Evolutionary conservation across 2,888 invertebrate genomes (phyloP), one percentile per base, ranked within the genome.

Genomic region (Ariolimax columbianus): DNA sequence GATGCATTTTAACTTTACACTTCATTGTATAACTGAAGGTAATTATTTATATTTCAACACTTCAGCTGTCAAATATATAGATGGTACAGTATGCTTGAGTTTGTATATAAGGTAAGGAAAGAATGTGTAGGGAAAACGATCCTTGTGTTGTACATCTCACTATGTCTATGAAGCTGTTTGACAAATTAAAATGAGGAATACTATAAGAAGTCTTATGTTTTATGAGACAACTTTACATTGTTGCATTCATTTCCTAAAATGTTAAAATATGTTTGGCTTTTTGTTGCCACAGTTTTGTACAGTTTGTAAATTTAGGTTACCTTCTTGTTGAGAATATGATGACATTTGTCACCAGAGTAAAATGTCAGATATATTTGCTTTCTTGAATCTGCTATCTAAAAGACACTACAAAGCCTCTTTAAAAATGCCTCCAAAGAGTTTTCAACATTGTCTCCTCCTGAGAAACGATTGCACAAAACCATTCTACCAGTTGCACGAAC

Each of bases 261-360:
- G 4, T 63, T 66, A 9, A 33, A 66, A 33, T 66, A 33, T 33
- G 14, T 36, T 43, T 6, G 9, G 47, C n/a, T n/a, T 43, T 73
- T 3, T 73, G 2, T 73, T 73, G 19, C 11, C 43, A n/a, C 43
- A 43, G 11, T 73, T 73, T 26, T 73, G 73, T 73, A 73, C 73
- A 73, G 73, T 73, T 73, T 73, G 73, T 73, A 73, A 73, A 73
- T 43, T 73, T 73, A n/a, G 9, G n/a, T n/a, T 40, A 19, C 43
- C 40, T 40, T 72, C 26, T 73, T 43, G 40, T 40, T 63, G 59
- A 23, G 26, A n/a, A 2, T 2, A 63, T 63, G 4, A 47, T 47
- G 23, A n/a, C 59, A 63, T 63, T 63, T 63, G n/a, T 63, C 26
- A 63, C 59, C 26, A 63, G n/a, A 63, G n/a, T 55, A 55, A 55